Evolutionary conservation across 2,113 vertebrate genomes (phyloP), one percentile per base, ranked within the genome.

Genomic region (Saccopteryx leptura): DNA sequence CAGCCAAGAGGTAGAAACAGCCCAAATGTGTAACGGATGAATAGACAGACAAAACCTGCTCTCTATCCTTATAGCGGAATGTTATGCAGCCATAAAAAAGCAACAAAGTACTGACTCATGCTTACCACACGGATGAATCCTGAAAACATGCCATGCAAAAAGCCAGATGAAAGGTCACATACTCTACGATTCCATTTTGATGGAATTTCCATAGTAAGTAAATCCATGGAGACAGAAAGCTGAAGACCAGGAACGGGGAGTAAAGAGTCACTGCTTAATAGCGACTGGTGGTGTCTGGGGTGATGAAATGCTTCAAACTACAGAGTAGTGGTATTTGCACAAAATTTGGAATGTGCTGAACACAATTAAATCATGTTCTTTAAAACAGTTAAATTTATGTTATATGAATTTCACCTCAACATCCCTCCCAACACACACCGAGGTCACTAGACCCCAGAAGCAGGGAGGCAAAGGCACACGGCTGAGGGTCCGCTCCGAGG

Each of bases 331-430:
- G 31, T 74, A 1, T 48, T 80, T 65, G 31, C 23, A 78, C 46
- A 88, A 91, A 18, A 82, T 4, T 23, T 9, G 61, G 15, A 93
- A 88, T n/a, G 24, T 87, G 19, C n/a, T 90, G 79, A 87, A 91
- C 61, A 7, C 74, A 94, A 86, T 12, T 18, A 3, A 96, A 91
- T 0, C 52, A 9, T 17, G 71, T 4, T 58, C 31, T 93, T 65
- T 52, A 46, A 92, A 91, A 82, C 68, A 19, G 75, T 68, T 88
- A 48, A 95, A 69, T 96, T 94, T 63, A 61, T 15, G 56, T 95
- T 71, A 33, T 26, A n/a, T 66, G 33, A 71, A 85, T 93, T 95
- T 80, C 33, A 74, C 46, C 54, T 90, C 17, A 63, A 28, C 26
- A 60, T 14, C 50, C 9, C 69, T 13, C 26, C 15, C 74, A 33